Conservation (phyloP, 1,140 invertebrate species). For the Drosophila pseudoananassae region DNA sequence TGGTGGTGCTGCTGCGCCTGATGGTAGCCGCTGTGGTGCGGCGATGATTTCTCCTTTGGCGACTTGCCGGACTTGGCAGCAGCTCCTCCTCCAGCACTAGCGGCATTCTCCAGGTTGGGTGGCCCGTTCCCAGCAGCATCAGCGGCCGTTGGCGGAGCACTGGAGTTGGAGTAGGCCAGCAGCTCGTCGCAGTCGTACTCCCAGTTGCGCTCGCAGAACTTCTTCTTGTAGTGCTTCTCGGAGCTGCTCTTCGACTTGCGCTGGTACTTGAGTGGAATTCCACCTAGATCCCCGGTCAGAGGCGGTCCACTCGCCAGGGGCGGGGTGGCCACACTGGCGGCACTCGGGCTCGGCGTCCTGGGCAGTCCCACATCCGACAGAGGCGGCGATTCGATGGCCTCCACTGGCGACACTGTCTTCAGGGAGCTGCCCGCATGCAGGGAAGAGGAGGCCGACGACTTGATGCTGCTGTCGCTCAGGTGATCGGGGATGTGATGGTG, state of each 20-base stretch:
- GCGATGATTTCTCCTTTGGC: constrained; percentile 77
- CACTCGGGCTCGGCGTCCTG: constrained; percentile 88
- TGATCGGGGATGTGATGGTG: constrained; percentile 63
- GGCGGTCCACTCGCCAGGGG: constrained; percentile 68
- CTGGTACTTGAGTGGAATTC: constrained; percentile 87
- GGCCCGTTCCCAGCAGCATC: constrained; percentile 70
- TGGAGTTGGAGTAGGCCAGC: constrained; percentile 73
- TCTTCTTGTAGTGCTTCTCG: constrained; percentile 91
- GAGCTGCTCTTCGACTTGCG: constrained; percentile 86
- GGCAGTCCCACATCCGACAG: constrained; percentile 86
- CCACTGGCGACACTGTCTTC: constrained; percentile 72
- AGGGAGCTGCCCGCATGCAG: constrained; percentile 55
- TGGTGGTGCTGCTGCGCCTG: constrained; percentile 69
- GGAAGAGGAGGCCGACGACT: constrained; percentile 64
- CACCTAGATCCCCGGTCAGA: constrained; percentile 31
- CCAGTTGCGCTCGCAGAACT: constrained; percentile 89
- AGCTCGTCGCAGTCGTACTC: constrained; percentile 85
- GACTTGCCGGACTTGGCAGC: constrained; percentile 60
- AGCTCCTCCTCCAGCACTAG: neutral
- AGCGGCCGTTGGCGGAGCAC: constrained; percentile 61
- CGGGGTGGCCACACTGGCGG: constrained; percentile 84
- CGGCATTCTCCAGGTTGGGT: constrained; percentile 10
- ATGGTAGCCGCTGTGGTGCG: constrained; percentile 44
- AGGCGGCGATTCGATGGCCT: constrained; percentile 85
- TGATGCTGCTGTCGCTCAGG: constrained; percentile 77